Evolutionary conservation across 2,888 invertebrate species (phyloP).

Genomic region (Drosophila yooni): DNA sequence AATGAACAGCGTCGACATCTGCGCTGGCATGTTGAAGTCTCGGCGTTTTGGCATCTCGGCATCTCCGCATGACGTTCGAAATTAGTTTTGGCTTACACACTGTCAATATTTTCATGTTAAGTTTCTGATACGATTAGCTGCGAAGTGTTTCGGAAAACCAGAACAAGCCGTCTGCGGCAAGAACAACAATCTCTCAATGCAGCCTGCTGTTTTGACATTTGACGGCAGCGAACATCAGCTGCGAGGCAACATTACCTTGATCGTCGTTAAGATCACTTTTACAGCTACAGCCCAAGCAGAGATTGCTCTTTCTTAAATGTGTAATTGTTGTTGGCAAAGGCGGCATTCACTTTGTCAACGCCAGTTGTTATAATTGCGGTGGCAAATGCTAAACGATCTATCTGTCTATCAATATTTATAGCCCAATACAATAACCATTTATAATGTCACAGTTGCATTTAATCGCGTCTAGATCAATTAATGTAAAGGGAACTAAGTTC

Average conservation of each 20-base stretch:
- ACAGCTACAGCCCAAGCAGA: slow-evolving; percentile 22
- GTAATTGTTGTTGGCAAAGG: slow-evolving; percentile 47
- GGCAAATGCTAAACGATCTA: slow-evolving; percentile 62
- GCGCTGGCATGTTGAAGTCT: slow-evolving; percentile 36
- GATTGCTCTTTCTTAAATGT: slow-evolving; percentile 24
- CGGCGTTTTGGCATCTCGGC: slow-evolving; percentile 25
- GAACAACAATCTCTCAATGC: slow-evolving; percentile 24
- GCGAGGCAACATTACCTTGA: slow-evolving; percentile 63
- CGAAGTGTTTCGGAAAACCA: slow-evolving; percentile 49
- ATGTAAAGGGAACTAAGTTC: neutral
- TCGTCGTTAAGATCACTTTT: slow-evolving; percentile 62
- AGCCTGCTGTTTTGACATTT: slow-evolving; percentile 69
- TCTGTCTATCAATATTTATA: neutral
- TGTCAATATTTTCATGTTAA: slow-evolving; percentile 51
- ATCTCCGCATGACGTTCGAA: slow-evolving; percentile 45
- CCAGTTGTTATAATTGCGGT: slow-evolving; percentile 55
- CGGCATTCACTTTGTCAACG: slow-evolving; percentile 69
- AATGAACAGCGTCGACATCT: slow-evolving; percentile 37
- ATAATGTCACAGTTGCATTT: slow-evolving; percentile 23
- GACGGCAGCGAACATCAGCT: slow-evolving; percentile 38
- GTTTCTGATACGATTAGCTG: slow-evolving; percentile 64
- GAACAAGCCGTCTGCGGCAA: slow-evolving; percentile 21
- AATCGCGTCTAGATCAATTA: neutral
- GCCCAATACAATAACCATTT: slow-evolving; percentile 2
- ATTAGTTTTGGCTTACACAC: slow-evolving; percentile 51